Percentiles rank a stretch among this genome's conserved stretches.
Evolutionary conservation across 2,888 invertebrate genomes (phyloP).

Genomic region (Cecidostiba fungosa): DNA sequence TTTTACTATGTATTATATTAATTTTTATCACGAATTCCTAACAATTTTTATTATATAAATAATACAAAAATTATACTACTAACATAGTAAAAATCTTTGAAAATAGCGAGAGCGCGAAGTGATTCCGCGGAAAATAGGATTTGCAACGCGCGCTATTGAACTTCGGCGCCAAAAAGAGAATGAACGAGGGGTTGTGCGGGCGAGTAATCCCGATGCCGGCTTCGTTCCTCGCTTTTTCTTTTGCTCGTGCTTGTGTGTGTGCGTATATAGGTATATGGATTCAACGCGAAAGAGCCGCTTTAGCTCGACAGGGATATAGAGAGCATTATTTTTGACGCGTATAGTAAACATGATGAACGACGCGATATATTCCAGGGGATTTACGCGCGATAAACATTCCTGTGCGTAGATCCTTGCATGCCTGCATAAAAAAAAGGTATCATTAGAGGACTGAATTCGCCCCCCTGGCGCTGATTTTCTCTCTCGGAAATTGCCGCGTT

Average conservation of each 20-base stretch:
- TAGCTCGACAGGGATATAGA: neutral
- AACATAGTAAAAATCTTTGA: too few species aligned
- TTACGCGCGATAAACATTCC: neutral
- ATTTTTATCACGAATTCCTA: too few species aligned
- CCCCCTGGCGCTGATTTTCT: too few species aligned
- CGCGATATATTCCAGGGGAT: neutral
- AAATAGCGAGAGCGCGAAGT: conserved; percentile 49
- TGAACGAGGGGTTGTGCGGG: neutral
- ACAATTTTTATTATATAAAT: too few species aligned
- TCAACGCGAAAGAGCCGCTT: neutral
- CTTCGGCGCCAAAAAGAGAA: neutral
- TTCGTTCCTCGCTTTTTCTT: conserved; percentile 15
- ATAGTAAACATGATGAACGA: conserved; percentile 22
- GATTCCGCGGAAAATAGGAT: conserved; percentile 52
- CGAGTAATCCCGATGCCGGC: conserved; percentile 9
- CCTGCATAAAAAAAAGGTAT: neutral
- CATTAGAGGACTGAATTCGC: too few species aligned
- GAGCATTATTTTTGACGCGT: conserved; percentile 4
- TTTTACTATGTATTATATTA: too few species aligned
- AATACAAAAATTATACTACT: too few species aligned
- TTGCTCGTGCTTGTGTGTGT: neutral
- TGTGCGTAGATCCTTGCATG: neutral
- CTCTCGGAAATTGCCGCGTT: neutral
- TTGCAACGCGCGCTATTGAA: conserved; percentile 41
- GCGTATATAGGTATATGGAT: too few species aligned